Conservation (phyloP, 2,888 invertebrate genomes). For the Aphelenchoides bicaudatus region DNA sequence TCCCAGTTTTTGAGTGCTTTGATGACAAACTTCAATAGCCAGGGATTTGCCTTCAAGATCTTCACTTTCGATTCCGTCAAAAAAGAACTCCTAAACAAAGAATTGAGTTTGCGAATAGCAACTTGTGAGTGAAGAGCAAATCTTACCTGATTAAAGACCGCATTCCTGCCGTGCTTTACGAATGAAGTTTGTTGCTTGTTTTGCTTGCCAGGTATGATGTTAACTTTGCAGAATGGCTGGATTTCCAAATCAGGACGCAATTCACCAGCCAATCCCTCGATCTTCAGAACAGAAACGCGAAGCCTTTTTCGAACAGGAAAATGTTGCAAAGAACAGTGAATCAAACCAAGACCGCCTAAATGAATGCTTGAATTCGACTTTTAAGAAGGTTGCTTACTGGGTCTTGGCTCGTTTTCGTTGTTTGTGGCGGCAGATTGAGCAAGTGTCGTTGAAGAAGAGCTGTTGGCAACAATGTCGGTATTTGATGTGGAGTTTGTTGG, state of each 20-base stretch:
- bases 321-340: constrained; percentile 62
- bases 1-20: constrained; percentile 58
- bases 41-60: constrained; percentile 61
- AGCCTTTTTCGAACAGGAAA: constrained; percentile 62
- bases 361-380: too few relatives aligned
- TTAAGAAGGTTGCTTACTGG: too few relatives aligned
- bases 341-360: constrained; percentile 53
- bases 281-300: constrained; percentile 58
- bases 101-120: background rate
- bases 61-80: constrained; percentile 61
- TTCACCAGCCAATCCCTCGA: constrained; percentile 60
- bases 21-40: constrained; percentile 61
- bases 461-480: constrained; percentile 6
- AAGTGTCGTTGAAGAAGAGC: constrained; percentile 1
- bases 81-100: constrained; percentile 61
- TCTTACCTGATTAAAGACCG: constrained; percentile 61
- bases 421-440: constrained; percentile 14
- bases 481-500: background rate
- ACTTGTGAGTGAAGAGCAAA: background rate
- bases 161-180: constrained; percentile 61
- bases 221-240: constrained; percentile 62
- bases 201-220: constrained; percentile 62
- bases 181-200: constrained; percentile 62
- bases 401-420: constrained; percentile 41
- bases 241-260: constrained; percentile 59